These are phyloP conservation scores for Eurytoma adleriae DNA, from an alignment of 2,888 invertebrate species.

Conservation along the genomic window DNA sequence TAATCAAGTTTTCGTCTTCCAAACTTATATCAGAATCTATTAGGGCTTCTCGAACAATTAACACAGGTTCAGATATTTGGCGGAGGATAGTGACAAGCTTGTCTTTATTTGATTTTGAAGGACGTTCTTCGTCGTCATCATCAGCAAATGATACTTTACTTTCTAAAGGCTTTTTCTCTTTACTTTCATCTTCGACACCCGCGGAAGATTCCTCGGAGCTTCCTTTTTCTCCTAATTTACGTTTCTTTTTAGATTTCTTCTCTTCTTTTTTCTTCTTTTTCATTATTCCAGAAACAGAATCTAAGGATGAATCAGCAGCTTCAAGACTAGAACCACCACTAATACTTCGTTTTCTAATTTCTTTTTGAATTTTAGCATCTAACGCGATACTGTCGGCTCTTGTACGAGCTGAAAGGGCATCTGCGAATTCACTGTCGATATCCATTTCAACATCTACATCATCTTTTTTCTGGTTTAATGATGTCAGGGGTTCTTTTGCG, in stretches of 20 bases:
- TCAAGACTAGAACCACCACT: slow-evolving; percentile 69
- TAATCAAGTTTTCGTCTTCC: slow-evolving; percentile 61
- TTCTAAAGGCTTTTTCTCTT: slow-evolving; percentile 50
- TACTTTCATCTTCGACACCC: slow-evolving; percentile 7
- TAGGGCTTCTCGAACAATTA: slow-evolving; percentile 65
- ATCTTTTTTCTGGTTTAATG: slow-evolving; percentile 65
- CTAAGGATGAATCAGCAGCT: slow-evolving; percentile 75
- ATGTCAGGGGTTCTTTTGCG: slow-evolving; percentile 65
- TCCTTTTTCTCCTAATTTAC: slow-evolving; percentile 61
- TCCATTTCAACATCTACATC: slow-evolving; percentile 57
- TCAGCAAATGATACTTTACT: slow-evolving; percentile 50
- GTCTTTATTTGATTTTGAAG: slow-evolving; percentile 64
- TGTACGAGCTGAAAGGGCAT: slow-evolving; percentile 66
- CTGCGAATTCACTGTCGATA: slow-evolving; percentile 71
- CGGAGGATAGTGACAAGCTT: slow-evolving; percentile 63
- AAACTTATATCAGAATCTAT: slow-evolving; percentile 62
- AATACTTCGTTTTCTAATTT: slow-evolving; percentile 61
- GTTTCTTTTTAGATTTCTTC: slow-evolving; percentile 69
- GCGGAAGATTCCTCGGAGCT: slow-evolving; percentile 65
- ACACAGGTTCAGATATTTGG: slow-evolving; percentile 65
- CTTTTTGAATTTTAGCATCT: slow-evolving; percentile 55
- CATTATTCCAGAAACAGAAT: slow-evolving; percentile 62
- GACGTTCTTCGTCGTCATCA: slow-evolving; percentile 60
- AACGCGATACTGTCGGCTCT: slow-evolving; percentile 51
- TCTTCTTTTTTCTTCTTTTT: slow-evolving; percentile 65